Evolutionary conservation across 2,113 vertebrate genomes (phyloP).

Genomic region (Gallinago jamesoni): DNA sequence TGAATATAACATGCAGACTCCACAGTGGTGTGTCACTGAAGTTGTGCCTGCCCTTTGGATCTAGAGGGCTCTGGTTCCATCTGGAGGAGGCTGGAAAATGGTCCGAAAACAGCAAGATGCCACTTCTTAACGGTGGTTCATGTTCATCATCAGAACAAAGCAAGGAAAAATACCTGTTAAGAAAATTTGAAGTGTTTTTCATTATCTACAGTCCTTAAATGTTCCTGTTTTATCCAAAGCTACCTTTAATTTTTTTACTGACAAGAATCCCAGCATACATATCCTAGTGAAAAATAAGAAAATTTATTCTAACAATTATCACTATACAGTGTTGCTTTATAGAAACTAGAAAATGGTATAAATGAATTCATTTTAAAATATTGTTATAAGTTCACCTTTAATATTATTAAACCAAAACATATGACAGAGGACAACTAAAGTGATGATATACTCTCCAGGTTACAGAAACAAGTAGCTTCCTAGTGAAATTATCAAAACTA

Average conservation of each 20-base stretch:
- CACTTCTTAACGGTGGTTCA: background rate
- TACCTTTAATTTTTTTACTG: background rate
- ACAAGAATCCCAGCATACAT: background rate
- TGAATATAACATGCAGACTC: background rate
- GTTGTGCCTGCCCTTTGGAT: background rate
- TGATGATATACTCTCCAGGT: background rate
- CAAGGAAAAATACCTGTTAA: background rate
- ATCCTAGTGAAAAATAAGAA: background rate
- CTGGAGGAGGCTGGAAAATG: background rate
- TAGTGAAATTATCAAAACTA: background rate
- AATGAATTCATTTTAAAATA: background rate
- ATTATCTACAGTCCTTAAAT: background rate
- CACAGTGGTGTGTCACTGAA: background rate
- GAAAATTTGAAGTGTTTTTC: background rate
- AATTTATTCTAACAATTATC: background rate
- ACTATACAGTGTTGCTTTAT: background rate
- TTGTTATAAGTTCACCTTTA: background rate
- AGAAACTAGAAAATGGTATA: rapidly evolving
- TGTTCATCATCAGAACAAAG: background rate
- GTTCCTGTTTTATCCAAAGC: background rate
- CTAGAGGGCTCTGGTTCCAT: background rate
- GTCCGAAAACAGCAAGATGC: background rate
- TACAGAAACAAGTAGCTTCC: background rate
- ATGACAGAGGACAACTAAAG: background rate
- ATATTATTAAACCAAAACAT: background rate